These are phyloP conservation scores for Limnephilus lunatus DNA, from an alignment of 2,888 invertebrate genomes.

Conservation along the genomic window DNA sequence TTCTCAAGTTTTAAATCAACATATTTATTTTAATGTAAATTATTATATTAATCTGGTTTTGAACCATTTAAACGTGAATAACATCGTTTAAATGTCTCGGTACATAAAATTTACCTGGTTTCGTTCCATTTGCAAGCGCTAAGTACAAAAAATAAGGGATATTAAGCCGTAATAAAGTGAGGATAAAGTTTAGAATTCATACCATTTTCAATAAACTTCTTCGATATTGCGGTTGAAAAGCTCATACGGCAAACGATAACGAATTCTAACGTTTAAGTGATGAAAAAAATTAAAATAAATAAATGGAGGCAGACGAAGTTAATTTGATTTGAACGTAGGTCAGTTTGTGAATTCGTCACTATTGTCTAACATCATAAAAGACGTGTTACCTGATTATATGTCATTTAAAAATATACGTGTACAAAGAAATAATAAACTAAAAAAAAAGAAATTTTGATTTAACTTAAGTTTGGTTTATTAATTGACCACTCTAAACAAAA, in stretches of 20 bases:
- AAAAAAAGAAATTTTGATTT: no score
- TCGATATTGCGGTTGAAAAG: not conserved
- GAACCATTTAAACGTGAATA: not conserved
- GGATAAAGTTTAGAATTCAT: not conserved
- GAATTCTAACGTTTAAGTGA: not conserved
- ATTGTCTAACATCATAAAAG: no score
- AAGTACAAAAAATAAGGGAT: not conserved
- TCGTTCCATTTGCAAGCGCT: not conserved
- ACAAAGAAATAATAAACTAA: no score
- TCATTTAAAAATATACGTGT: no score
- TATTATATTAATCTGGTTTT: not conserved
- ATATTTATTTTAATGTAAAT: no score
- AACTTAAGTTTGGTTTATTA: no score
- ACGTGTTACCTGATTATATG: no score
- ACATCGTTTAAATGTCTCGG: not conserved
- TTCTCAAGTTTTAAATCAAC: no score
- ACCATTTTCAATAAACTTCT: constrained; percentile 2
- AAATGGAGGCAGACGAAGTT: not conserved
- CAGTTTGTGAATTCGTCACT: no score
- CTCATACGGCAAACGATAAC: not conserved
- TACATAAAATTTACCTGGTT: not conserved
- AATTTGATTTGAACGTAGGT: no score
- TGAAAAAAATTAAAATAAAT: not conserved
- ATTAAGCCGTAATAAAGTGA: not conserved
- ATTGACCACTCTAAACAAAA: no score